Percentiles rank a stretch among this genome's conserved stretches.
These are phyloP conservation scores for Netelia inedita DNA, from an alignment of 2,888 invertebrate genomes.

Conservation along the genomic window DNA sequence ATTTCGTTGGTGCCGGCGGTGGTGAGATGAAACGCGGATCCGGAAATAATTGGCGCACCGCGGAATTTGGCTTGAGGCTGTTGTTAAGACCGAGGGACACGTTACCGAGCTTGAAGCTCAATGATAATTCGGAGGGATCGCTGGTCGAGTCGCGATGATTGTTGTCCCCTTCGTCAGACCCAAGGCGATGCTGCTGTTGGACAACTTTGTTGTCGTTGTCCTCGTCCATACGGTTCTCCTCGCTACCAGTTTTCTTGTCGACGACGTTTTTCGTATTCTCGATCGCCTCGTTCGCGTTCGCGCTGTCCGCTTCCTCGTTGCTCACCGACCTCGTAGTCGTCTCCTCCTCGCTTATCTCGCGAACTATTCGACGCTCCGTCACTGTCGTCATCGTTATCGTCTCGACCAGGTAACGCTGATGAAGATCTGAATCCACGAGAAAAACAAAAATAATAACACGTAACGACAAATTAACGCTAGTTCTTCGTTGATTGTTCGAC, in stretches of 20 bases:
- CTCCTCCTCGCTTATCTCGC: constrained; percentile 85
- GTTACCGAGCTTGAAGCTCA: constrained; percentile 87
- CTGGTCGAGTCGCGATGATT: constrained; percentile 76
- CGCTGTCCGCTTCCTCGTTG: constrained; percentile 72
- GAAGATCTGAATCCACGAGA: constrained; percentile 76
- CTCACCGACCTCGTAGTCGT: constrained; percentile 62
- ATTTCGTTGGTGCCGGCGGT: constrained; percentile 86
- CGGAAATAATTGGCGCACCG: constrained; percentile 94
- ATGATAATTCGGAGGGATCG: constrained; percentile 86
- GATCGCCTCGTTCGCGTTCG: constrained; percentile 55
- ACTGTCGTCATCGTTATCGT: constrained; percentile 90
- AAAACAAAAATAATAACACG: background rate
- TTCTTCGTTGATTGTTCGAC: background rate
- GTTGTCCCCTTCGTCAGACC: constrained; percentile 63
- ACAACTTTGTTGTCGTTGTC: constrained; percentile 30
- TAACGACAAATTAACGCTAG: background rate
- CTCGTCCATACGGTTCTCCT: constrained; percentile 34
- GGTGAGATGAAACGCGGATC: constrained; percentile 87
- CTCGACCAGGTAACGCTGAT: constrained; percentile 88
- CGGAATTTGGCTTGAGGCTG: constrained; percentile 90
- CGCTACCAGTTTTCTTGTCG: constrained; percentile 42
- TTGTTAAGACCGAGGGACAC: constrained; percentile 86
- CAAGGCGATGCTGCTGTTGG: constrained; percentile 51
- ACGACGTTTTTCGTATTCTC: constrained; percentile 51
- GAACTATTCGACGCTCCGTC: constrained; percentile 88